These are phyloP conservation scores for Uropsilus gracilis DNA, from an alignment of 2,113 vertebrate genomes.

Conservation along the genomic window DNA sequence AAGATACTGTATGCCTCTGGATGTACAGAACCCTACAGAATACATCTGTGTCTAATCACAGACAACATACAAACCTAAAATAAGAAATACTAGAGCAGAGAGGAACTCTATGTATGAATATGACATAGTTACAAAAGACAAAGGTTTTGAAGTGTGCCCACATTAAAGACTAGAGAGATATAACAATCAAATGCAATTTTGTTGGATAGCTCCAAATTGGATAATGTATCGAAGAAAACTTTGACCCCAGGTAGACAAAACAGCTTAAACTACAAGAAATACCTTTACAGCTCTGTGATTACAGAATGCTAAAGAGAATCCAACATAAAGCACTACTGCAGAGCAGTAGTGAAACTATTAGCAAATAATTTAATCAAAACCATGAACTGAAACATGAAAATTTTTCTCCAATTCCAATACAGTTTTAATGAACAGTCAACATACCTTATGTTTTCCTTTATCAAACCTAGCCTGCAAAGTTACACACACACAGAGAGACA, in stretches of 20 bases:
- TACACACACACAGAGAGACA: not conserved
- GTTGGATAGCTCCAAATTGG: not conserved
- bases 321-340: conserved; percentile 34
- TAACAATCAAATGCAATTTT: conserved; percentile 20
- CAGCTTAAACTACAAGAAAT: conserved; percentile 25
- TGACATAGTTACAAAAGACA: conserved; percentile 29
- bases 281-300: conserved; percentile 41
- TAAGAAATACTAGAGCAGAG: not conserved
- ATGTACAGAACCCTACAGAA: not conserved
- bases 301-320: conserved; percentile 26
- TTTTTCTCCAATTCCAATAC: not conserved
- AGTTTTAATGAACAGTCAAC: not conserved
- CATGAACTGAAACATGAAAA: conserved; percentile 33
- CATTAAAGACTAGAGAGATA: conserved; percentile 23
- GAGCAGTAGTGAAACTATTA: not conserved
- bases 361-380: conserved; percentile 49
- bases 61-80: conserved; percentile 47
- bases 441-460: conserved; percentile 5
- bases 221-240: not conserved
- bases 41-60: conserved; percentile 22
- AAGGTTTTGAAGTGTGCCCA: not conserved
- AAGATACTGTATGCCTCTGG: not conserved
- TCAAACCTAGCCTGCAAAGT: conserved; percentile 3
- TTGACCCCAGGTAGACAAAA: not conserved
- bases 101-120: conserved; percentile 41